These are phyloP conservation scores for Trididemnum clinides DNA, from an alignment of 23 tunicate genomes.

Conservation along the genomic window DNA sequence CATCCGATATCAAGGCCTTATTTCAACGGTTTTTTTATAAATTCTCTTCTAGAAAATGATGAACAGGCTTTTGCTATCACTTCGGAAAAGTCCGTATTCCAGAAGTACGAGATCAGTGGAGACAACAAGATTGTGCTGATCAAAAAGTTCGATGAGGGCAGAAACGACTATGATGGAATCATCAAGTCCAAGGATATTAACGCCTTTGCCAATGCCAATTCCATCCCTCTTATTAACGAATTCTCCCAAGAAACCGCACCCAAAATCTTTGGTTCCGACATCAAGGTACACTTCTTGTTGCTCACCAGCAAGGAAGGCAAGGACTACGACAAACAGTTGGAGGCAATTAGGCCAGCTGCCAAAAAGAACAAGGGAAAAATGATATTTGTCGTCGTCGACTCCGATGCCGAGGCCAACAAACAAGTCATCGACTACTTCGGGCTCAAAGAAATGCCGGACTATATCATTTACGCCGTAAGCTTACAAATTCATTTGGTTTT, in stretches of 20 bases:
- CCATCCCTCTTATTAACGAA: constrained; percentile 40
- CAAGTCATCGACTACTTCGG: constrained; percentile 95
- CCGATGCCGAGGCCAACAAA: constrained; percentile 76
- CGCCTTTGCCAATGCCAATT: constrained; percentile 41
- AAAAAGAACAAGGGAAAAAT: constrained; percentile 76
- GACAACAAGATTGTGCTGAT: too few species aligned
- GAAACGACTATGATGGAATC: constrained; percentile 39
- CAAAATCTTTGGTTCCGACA: constrained; percentile 89
- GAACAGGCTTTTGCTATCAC: too few species aligned
- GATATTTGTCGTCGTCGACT: constrained; percentile 71
- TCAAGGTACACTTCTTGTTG: constrained; percentile 67
- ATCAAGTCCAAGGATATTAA: constrained; percentile 14
- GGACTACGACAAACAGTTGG: background rate
- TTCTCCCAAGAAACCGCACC: constrained; percentile 84
- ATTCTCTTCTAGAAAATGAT: too few species aligned
- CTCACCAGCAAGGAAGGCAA: constrained; percentile 60
- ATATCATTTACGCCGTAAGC: too few species aligned
- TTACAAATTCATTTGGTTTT: constrained; percentile 62
- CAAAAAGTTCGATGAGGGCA: constrained; percentile 51
- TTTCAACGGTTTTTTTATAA: too few species aligned
- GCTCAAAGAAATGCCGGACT: constrained; percentile 57
- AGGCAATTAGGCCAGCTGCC: constrained; percentile 55
- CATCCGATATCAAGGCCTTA: too few species aligned
- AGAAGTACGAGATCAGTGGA: too few species aligned
- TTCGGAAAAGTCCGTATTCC: too few species aligned